Base-by-base conservation (phyloP, 2,797 vertebrate genomes). In the Siniperca scherzeri region DNA sequence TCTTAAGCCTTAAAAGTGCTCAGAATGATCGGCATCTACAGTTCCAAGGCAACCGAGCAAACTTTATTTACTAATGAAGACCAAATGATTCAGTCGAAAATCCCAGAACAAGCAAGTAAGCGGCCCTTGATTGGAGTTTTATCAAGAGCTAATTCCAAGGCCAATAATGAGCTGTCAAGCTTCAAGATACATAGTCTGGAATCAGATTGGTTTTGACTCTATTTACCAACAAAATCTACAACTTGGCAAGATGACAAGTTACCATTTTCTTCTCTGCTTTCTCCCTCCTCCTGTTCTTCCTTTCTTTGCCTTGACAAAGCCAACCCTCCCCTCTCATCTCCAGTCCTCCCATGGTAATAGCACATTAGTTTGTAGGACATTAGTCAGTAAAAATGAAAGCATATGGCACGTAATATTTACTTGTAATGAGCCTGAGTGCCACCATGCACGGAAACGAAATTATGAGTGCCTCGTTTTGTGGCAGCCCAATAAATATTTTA, bases 401-500 rank as follows among this genome's bases (percentile, higher is more conserved):
- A 91, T 93, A 92, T 91, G 91, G 93, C 16, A 2, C 30, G 9
- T 85, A 88, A 93, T 92, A 90, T 92, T 91, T 91, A 92, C 91
- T 87, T 86, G 87, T 91, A 92, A 94, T 92, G 89, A 93, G 89
- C 81, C 85, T 68, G 80, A 86, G 85, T 80, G 82, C 91, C 86
- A 81, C 86, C 86, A 86, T 85, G 88, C 77, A 27, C 19, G 62
- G 87, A 92, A 91, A 89, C 89, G 79, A 91, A 91, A 94, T 94
- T 87, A 92, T 56, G 60, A 90, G 75, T 77, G 74, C 77, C 80
- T 77, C 12, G 14, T 83, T 92, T 87, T 88, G 85, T 91, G 91
- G 86, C 90, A 90, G 85, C 74, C 77, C 88, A 85, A 93, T 94
- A 88, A 91, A 94, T 92, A 93, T 92, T 92, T 90, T 67, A 88